Conservation (phyloP, 2,113 vertebrate species). For the Nansenia antarctica region DNA sequence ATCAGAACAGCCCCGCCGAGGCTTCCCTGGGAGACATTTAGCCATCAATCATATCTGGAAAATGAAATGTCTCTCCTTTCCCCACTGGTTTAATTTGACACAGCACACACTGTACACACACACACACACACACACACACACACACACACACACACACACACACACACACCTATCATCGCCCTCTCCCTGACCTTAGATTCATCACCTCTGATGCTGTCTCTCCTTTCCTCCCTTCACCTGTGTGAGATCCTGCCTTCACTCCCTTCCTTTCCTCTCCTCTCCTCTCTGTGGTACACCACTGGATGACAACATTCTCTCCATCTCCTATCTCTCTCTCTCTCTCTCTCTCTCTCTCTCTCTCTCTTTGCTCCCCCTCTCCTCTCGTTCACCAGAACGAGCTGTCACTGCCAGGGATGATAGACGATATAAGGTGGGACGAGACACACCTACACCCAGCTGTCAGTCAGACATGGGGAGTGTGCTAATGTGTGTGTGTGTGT, state of each 20-base stretch:
- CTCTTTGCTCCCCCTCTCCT: neutral
- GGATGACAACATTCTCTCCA: neutral
- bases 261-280: constrained; percentile 20
- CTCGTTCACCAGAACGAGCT: constrained; percentile 27
- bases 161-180: neutral
- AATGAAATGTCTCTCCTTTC: constrained; percentile 58
- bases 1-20: neutral
- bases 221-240: constrained; percentile 21
- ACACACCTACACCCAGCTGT: constrained; percentile 26
- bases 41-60: constrained; percentile 59
- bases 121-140: neutral
- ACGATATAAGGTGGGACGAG: constrained; percentile 34
- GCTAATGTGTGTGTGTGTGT: neutral
- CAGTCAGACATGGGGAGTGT: constrained; percentile 19
- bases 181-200: constrained; percentile 43
- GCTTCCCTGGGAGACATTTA: constrained; percentile 39
- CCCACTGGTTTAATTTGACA: constrained; percentile 48
- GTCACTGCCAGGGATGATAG: constrained; percentile 46
- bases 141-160: constrained; percentile 17
- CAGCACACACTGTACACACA: constrained; percentile 23
- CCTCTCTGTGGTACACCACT: neutral
- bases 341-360: neutral
- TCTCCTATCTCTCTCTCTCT: neutral
- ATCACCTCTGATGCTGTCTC: constrained; percentile 34
- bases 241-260: constrained; percentile 14